Base-by-base conservation (phyloP, 2,113 vertebrate species). In the Vidua macroura region DNA sequence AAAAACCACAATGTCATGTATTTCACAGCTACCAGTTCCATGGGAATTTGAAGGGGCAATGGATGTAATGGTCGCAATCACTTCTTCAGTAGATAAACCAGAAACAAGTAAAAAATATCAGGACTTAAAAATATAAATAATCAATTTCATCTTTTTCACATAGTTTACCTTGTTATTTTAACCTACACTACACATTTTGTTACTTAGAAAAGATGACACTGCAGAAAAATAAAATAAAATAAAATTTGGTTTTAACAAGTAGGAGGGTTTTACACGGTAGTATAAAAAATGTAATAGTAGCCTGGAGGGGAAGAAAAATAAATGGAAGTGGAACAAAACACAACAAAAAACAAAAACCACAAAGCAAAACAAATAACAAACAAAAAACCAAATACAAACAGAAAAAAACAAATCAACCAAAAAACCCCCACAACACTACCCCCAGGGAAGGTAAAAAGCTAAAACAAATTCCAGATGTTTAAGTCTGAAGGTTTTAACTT, bases 211-310 rank as follows among this genome's bases (percentile, higher is more conserved):
- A 96, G 52, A 83, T 37, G 20, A 78, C 8, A 93, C 15, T 46
- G 73, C 69, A 90, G 46, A 95, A 93, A 95, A 96, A 94, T 92
- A 93, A 97, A 96, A 94, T 92, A 93, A 97, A 95, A 92, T 83
- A 68, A 93, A 76, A 86, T 83, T 80, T 68, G n/a, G 44, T 77
- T 92, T 93, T n/a, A 92, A 91, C 63, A 56, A 68, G 69, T 52
- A 94, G 55, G 33, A 62, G 62, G 24, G 59, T 93, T 91, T 94
- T 77, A 95, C 73, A 94, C 4, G 67, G 53, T 46, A 37, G 56
- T 91, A 95, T 84, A 95, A 96, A 94, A 96, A 91, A 82, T 37
- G 22, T 84, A 59, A 86, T 9, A 52, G 79, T 24, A 89, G 19
- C n/a, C 62, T 46, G 58, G 14, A 87, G 48, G 35, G 27, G 52